A percentile compares a stretch with the other conserved stretches of the same genome.
Evolutionary conservation across 2,113 vertebrate species (phyloP).

Genomic region (Synchiropus splendidus): DNA sequence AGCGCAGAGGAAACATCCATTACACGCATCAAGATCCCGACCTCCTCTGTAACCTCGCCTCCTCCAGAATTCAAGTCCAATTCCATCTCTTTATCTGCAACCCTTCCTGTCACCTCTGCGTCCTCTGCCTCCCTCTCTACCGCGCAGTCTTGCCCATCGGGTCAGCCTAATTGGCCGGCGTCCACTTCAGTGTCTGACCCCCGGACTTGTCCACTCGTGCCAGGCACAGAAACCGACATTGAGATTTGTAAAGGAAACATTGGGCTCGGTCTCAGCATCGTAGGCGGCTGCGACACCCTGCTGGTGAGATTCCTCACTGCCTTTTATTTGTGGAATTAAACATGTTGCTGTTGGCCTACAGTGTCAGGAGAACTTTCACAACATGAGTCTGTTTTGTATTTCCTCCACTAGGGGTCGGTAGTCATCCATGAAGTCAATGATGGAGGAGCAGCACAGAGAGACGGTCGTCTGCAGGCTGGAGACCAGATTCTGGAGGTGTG

Average conservation of each 20-base stretch:
- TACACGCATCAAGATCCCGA: constrained; percentile 29
- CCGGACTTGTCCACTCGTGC: constrained; percentile 74
- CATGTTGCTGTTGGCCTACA: too few relatives aligned
- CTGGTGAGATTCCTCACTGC: constrained; percentile 60
- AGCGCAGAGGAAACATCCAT: constrained; percentile 71
- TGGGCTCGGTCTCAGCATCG: constrained; percentile 89
- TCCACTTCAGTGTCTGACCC: constrained; percentile 71
- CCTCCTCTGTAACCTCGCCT: constrained; percentile 13
- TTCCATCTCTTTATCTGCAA: neutral
- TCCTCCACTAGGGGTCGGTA: constrained; percentile 77
- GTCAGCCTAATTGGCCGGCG: constrained; percentile 61
- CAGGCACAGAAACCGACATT: constrained; percentile 83
- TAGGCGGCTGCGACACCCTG: constrained; percentile 87
- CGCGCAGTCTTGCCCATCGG: constrained; percentile 21
- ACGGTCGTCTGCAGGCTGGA: constrained; percentile 87
- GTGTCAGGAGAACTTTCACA: too few relatives aligned
- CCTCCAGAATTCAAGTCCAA: constrained; percentile 10
- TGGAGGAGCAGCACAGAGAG: constrained; percentile 89
- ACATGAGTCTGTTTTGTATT: constrained; percentile 3
- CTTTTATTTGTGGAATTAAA: too few relatives aligned
- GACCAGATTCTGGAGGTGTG: constrained; percentile 91
- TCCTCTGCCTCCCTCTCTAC: constrained; percentile 12
- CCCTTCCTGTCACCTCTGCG: constrained; percentile 6
- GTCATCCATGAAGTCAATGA: constrained; percentile 94
- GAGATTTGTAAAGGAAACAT: constrained; percentile 84